These are phyloP conservation scores for Lampris megalopsis DNA, from an alignment of 2,113 vertebrate species.

Conservation along the genomic window DNA sequence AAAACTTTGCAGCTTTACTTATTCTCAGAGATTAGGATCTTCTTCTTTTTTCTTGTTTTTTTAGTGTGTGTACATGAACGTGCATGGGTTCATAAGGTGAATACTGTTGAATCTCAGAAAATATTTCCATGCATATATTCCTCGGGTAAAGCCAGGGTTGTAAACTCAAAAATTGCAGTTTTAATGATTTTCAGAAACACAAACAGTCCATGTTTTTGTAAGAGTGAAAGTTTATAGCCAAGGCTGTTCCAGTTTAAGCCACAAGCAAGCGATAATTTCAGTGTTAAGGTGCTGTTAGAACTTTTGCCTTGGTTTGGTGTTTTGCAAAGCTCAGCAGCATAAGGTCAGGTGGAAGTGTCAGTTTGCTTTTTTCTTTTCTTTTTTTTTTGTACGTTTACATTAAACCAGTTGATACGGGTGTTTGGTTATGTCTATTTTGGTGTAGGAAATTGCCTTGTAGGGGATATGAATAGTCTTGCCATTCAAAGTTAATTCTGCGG, in stretches of 20 bases:
- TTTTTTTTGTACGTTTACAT: slow-evolving; percentile 3
- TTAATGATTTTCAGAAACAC: background rate
- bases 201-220: background rate
- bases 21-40: background rate
- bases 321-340: background rate
- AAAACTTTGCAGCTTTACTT: background rate
- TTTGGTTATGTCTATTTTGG: background rate
- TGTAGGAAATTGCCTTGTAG: slow-evolving; percentile 13
- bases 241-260: background rate
- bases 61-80: too few species aligned
- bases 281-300: slow-evolving; percentile 27
- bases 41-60: too few species aligned
- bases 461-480: slow-evolving; percentile 41
- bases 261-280: slow-evolving; percentile 22
- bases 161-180: too few species aligned
- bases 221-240: background rate
- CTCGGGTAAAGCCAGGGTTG: too few species aligned
- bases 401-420: background rate
- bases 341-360: background rate
- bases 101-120: too few species aligned
- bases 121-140: too few species aligned
- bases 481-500: slow-evolving; percentile 20
- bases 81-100: too few species aligned
- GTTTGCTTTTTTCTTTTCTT: background rate
- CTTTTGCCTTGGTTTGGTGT: background rate